These are phyloP conservation scores for Smithornis capensis DNA, from an alignment of 2,113 vertebrate species.

Conservation along the genomic window DNA sequence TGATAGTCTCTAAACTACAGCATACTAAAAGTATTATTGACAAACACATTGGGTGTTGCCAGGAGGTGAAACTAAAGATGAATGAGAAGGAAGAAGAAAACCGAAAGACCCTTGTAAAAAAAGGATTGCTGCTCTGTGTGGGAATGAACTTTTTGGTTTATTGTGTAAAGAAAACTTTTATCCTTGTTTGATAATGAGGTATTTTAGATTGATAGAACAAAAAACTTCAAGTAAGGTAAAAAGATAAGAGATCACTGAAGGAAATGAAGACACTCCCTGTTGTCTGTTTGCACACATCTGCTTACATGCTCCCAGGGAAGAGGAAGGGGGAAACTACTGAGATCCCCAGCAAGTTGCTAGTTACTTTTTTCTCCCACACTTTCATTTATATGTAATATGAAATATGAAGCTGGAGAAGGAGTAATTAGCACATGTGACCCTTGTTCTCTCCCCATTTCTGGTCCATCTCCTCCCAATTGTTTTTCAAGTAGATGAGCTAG, in stretches of 20 bases:
- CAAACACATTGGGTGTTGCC: not conserved
- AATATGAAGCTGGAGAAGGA: not conserved
- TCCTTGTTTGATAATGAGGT: not conserved
- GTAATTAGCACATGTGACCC: not conserved
- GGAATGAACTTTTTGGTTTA: not conserved
- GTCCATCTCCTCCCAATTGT: not conserved
- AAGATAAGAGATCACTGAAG: not conserved
- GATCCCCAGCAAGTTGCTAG: not conserved
- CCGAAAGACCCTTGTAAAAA: not conserved
- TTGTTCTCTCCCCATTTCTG: not conserved
- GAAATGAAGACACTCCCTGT: not conserved
- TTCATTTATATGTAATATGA: not conserved
- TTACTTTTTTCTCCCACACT: not conserved
- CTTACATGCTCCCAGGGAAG: not conserved
- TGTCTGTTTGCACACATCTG: not conserved
- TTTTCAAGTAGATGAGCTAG: slow-evolving; percentile 9
- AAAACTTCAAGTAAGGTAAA: not conserved
- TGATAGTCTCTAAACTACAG: not conserved
- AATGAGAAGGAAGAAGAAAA: not conserved
- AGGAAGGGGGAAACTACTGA: not conserved
- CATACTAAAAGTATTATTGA: not conserved
- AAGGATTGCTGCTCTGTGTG: not conserved
- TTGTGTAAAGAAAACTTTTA: not conserved
- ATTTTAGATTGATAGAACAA: not conserved
- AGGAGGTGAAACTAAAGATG: not conserved